phyloP scores from a whole-genome alignment of 2,113 vertebrate genomes.

The Gulo gulo region DNA sequence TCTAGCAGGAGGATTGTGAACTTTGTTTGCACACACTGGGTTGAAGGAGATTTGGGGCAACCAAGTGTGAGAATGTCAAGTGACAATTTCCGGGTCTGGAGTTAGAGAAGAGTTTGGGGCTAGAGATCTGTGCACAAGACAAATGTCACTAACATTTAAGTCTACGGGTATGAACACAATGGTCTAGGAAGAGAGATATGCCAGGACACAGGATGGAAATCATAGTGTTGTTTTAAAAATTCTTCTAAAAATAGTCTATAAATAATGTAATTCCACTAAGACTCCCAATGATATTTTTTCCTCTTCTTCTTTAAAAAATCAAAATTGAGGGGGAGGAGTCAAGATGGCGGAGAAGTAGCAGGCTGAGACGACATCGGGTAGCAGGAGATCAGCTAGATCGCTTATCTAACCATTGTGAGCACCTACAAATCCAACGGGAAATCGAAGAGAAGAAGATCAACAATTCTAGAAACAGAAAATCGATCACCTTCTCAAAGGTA shows the following conservation, averaged over 20 bases:
- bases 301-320: neutral
- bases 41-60: neutral
- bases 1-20: fast-evolving
- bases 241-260: neutral
- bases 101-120: neutral
- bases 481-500: too few relatives aligned
- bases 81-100: neutral
- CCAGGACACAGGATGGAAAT: neutral
- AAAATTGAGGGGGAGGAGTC: neutral
- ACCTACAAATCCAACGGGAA: too few relatives aligned
- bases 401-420: too few relatives aligned
- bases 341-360: too few relatives aligned
- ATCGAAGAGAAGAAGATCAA: too few relatives aligned
- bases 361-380: too few relatives aligned
- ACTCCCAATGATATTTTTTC: neutral
- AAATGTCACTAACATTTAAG: neutral
- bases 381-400: too few relatives aligned
- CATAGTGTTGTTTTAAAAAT: neutral
- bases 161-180: fast-evolving
- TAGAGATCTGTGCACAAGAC: neutral
- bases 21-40: neutral
- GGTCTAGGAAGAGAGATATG: neutral
- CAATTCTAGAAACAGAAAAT: too few relatives aligned
- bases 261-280: neutral
- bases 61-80: neutral